phyloP scores from a whole-genome alignment of 53 echinoderm and acorn worm species.

The Paracentrotus lividus region DNA sequence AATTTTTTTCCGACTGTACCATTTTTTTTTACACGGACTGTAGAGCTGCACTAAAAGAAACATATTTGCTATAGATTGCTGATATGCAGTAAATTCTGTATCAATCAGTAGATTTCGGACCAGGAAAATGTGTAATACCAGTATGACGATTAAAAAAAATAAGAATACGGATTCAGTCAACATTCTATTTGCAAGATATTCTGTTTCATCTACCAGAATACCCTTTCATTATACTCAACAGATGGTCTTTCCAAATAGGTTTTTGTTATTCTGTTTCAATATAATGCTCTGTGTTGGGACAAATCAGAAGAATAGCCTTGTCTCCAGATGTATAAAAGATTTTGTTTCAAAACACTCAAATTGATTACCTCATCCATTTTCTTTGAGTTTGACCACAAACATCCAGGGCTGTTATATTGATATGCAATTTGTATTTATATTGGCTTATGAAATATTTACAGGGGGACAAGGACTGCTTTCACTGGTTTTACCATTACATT shows the following conservation, averaged over 20 bases:
- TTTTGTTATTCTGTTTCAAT: no score
- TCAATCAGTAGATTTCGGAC: not conserved
- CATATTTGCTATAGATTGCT: not conserved
- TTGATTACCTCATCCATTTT: slow-evolving; percentile 12
- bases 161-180: no score
- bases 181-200: no score
- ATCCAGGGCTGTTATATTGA: not conserved
- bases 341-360: not conserved
- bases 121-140: not conserved
- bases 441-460: not conserved
- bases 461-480: not conserved
- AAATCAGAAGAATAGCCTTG: not conserved
- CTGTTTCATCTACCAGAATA: no score
- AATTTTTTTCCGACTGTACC: no score
- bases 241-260: no score
- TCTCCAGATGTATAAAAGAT: not conserved
- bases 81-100: not conserved
- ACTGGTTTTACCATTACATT: not conserved
- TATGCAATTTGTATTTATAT: slow-evolving; percentile 28
- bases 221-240: no score
- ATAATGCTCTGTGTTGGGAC: no score
- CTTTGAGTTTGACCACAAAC: not conserved
- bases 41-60: not conserved
- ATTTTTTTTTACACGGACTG: no score
- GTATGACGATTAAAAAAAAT: not conserved